Percentiles rank a stretch among this genome's conserved stretches.
These are phyloP conservation scores for Dimorphilus gyrociliatus DNA, from an alignment of 2,888 invertebrate genomes.

Conservation along the genomic window DNA sequence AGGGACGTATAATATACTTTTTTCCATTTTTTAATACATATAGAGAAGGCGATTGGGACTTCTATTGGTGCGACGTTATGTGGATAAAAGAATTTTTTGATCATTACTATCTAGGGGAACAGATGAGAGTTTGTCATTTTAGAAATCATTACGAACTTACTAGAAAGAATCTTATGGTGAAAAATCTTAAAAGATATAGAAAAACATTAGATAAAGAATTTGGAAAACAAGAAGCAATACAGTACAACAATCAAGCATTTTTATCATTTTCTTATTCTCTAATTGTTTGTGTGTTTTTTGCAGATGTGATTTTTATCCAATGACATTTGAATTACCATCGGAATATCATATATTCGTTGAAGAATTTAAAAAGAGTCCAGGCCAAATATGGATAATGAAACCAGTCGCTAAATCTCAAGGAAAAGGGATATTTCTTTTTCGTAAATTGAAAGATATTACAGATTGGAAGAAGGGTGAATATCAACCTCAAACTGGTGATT, in stretches of 20 bases:
- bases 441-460: constrained; percentile 42
- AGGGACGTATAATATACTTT: too few species aligned
- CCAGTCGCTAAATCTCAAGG: constrained; percentile 48
- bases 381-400: constrained; percentile 50
- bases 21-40: not conserved
- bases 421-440: constrained; percentile 47
- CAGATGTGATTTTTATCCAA: constrained; percentile 44
- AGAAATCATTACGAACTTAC: constrained; percentile 48
- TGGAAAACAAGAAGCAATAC: constrained; percentile 37
- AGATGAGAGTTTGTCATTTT: constrained; percentile 46
- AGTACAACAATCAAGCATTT: constrained; percentile 10
- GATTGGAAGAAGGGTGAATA: constrained; percentile 42
- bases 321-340: constrained; percentile 46
- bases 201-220: constrained; percentile 34
- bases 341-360: constrained; percentile 48
- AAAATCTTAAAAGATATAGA: constrained; percentile 42
- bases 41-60: constrained; percentile 43
- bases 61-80: constrained; percentile 47
- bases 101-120: constrained; percentile 38
- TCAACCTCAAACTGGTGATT: constrained; percentile 25
- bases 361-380: constrained; percentile 44
- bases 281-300: constrained; percentile 8
- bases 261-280: constrained; percentile 5
- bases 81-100: constrained; percentile 42
- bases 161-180: constrained; percentile 45